Base-by-base conservation (phyloP, 1,140 invertebrate species). In the Asbolus verrucosus region DNA sequence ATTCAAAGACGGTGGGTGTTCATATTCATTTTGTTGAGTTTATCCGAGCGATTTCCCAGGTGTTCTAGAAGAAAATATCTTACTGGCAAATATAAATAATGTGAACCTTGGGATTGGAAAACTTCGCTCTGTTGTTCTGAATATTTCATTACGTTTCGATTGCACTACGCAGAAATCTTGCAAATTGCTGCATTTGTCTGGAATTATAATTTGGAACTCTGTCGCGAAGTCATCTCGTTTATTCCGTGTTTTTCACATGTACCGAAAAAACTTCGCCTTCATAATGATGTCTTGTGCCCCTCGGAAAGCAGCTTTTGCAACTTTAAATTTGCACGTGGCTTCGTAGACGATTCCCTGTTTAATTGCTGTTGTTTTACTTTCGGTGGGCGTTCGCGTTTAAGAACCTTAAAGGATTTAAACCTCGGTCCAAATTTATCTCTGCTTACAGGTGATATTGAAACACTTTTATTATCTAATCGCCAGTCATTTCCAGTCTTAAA, bases 1-100 rank as follows among this genome's bases (percentile, higher is more conserved):
- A 54, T 54, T 54, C 46, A 54, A 54, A 21, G 46, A 54, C 24
- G 46, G 46, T 59, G 67, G 43, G 38, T 33, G 59, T 67, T 67
- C 38, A 67, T 67, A 60, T 39, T 67, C 66, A 67, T 67, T 67
- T 67, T 39, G 66, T 60, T 67, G 67, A 62, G 59, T 69, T 69
- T 69, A 63, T 63, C 61, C 33, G 67, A 30, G 54, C 38, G 59
- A 69, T 69, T 69, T 69, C 67, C 67, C 67, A 61, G 54, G 67
- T 69, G 67, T 69, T 62, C 67, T 50, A 62, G 16, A 33, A 24
- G 65, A 31, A 69, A 60, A 39, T 62, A 69, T 62, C 59, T 61
- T 69, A 30, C 59, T 62, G 30, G 39, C 30, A 39, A 69, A 69
- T 62, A 62, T 62, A 62, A 69, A 54, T 69, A 69, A 69, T 69